Base-by-base conservation (phyloP, 1,140 invertebrate species). In the Lethrus apterus region DNA sequence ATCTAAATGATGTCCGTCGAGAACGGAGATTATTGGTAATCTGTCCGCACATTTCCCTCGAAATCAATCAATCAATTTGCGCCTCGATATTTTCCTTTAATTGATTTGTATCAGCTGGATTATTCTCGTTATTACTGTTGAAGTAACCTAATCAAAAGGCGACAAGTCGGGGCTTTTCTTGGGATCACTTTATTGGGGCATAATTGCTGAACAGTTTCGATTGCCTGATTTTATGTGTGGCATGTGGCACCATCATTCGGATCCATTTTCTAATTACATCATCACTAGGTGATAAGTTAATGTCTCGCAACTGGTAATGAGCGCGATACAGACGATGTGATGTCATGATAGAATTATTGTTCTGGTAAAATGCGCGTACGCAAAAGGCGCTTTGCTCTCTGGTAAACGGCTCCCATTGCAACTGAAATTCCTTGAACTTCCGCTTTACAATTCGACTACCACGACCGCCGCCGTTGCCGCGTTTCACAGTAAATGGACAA, bases 1-100 rank as follows among this genome's bases (percentile, higher is more conserved):
- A 26, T 26, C 24, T 7, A 26, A 7, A 26, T n/a, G 24, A 7
- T 26, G 24, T 26, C 5, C n/a, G 24, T 26, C 24, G 7, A n/a
- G n/a, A 26, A n/a, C 24, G 24, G n/a, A 26, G 24, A 26, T 26
- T 26, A 26, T 26, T 26, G n/a, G n/a, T 26, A 26, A 26, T n/a
- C n/a, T n/a, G 24, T 26, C 24, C 24, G n/a, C 24, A 26, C n/a
- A 26, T 26, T 26, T 26, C n/a, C 24, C 24, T 26, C n/a, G 24
- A 26, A n/a, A n/a, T n/a, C n/a, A n/a, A 26, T 26, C n/a, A n/a
- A 7, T n/a, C n/a, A 7, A 26, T 26, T 26, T 26, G 5, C 24
- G 24, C 24, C 24, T 7, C 24, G n/a, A 7, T 26, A 26, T 26
- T 26, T 26, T 26, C n/a, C 24, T 7, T 26, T 26, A 26, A 26